phyloP scores from a whole-genome alignment of 2,113 vertebrate genomes.

The Tetraodon nigroviridis region DNA sequence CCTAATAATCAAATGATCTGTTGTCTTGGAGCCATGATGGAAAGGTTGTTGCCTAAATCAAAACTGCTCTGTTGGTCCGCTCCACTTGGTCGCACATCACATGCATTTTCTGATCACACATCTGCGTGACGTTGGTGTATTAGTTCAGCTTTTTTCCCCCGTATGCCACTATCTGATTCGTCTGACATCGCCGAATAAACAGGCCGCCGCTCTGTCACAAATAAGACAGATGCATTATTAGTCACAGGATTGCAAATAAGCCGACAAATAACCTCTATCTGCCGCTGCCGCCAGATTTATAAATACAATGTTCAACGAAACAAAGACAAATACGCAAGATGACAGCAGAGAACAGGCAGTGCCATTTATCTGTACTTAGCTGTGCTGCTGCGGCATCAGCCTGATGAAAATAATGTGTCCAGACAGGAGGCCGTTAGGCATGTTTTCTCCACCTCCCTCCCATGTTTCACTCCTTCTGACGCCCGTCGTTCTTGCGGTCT shows the following conservation, averaged over 20 bases:
- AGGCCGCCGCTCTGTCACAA: slow-evolving; percentile 2
- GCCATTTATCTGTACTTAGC: slow-evolving; percentile 50
- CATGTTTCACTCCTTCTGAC: slow-evolving; percentile 9
- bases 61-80: no score
- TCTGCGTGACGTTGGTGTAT: no score
- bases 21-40: no score
- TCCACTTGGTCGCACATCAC: no score
- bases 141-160: no score
- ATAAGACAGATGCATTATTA: slow-evolving; percentile 27
- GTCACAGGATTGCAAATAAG: slow-evolving; percentile 24
- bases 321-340: slow-evolving; percentile 42
- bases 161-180: neutral
- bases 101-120: no score
- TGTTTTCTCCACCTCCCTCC: slow-evolving; percentile 47
- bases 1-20: no score
- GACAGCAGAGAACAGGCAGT: slow-evolving; percentile 52
- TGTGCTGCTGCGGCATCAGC: slow-evolving; percentile 34
- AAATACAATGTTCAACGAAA: slow-evolving; percentile 35
- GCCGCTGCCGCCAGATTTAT: slow-evolving; percentile 20
- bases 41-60: no score
- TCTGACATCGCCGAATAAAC: neutral
- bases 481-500: slow-evolving; percentile 6
- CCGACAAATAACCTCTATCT: slow-evolving; percentile 21
- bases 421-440: slow-evolving; percentile 67
- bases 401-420: slow-evolving; percentile 56